Base-by-base conservation (phyloP, 1,140 invertebrate genomes). In the Heliothis subflexa region DNA sequence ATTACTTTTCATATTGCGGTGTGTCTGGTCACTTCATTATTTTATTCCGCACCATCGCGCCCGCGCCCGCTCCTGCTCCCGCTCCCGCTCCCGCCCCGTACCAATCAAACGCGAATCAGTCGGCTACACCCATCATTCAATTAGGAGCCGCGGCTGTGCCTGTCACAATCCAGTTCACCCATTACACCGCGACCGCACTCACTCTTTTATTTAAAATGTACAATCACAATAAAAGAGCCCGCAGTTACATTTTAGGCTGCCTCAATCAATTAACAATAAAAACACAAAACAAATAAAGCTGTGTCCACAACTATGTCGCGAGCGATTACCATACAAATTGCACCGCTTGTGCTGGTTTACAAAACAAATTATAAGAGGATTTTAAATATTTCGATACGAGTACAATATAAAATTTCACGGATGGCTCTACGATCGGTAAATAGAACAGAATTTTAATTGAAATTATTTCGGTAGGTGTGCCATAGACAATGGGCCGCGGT, bases 381-480 rank as follows among this genome's bases (percentile, higher is more conserved):
- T 64, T 75, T 75, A 64, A 75, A 52, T 75, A 75, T 52, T 64
- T 64, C 59, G 59, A 75, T 75, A 62, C 47, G 73, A 16, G 73
- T 14, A 74, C 59, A 64, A 75, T 75, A 52, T 75, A 75, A 75
- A 75, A 75, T 64, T 62, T 33, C 16, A 52, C 64, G 64, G 25
- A 68, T 25, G 28, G 64, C 59, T 75, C 64, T 75, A 62, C 28
- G 72, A 62, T 74, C 16, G 52, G 73, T 50, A 64, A 75, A 75
- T 75, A 75, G 25, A 75, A 61, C 12, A 50, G 73, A 75, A 75
- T 75, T 75, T 75, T 75, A 75, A 75, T 75, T 75, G 73, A 64
- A 75, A 75, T 75, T 75, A 75, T 75, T 75, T 75, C 45, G 18
- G 45, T 2, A 47, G 59, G 73, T 61, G 40, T 45, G 45, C 10